Percentiles rank a stretch among this genome's conserved stretches.
These are phyloP conservation scores for Manis crassicaudata DNA, from an alignment of 2,797 vertebrate genomes.

Conservation along the genomic window DNA sequence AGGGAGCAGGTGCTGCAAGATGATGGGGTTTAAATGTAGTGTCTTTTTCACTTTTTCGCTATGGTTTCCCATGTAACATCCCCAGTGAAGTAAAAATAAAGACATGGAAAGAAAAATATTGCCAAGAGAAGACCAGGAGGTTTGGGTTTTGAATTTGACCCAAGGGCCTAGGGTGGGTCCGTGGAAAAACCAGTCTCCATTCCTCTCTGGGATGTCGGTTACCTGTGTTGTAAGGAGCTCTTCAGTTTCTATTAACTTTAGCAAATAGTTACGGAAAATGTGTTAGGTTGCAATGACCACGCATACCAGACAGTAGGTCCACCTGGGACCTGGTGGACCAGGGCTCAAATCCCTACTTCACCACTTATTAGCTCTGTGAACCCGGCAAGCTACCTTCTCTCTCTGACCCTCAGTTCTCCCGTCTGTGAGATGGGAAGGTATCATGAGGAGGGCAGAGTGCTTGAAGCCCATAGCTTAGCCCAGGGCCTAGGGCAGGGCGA, in stretches of 20 bases:
- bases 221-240: not conserved
- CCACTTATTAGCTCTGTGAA: not conserved
- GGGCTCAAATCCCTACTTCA: not conserved
- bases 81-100: not conserved
- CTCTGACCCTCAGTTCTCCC: not conserved
- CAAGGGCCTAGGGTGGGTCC: not conserved
- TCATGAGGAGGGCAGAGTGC: not conserved
- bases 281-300: not conserved
- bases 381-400: not conserved
- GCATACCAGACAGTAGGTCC: not conserved
- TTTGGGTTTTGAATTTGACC: slow-evolving; percentile 14
- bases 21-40: not conserved
- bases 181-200: not conserved
- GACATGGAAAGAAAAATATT: not conserved
- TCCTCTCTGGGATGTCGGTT: not conserved
- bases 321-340: not conserved
- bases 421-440: not conserved
- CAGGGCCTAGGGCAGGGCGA: not conserved
- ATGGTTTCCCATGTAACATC: not conserved
- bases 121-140: not conserved
- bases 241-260: not conserved
- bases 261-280: not conserved
- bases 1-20: not conserved
- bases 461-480: not conserved
- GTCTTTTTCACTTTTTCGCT: not conserved